Evolutionary conservation across 2,888 invertebrate species (phyloP).

Genomic region (Harpalus rufipes): DNA sequence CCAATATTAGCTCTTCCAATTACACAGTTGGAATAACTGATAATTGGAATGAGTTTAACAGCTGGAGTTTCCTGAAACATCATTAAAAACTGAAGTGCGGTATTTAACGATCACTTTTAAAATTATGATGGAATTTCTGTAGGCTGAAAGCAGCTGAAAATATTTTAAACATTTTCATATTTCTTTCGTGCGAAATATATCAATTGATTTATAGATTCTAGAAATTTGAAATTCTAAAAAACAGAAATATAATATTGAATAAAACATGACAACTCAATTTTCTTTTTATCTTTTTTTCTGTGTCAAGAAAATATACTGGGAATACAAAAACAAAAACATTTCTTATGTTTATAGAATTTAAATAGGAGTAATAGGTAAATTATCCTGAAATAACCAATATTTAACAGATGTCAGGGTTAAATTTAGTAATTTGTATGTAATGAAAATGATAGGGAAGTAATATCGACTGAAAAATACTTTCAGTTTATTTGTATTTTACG

Average conservation of each 20-base stretch:
- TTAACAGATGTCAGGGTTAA: slow-evolving; percentile 3
- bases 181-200: slow-evolving; percentile 31
- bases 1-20: background rate
- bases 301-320: background rate
- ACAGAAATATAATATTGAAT: background rate
- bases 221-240: slow-evolving; percentile 10
- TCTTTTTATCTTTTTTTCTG: background rate
- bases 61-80: slow-evolving; percentile 19
- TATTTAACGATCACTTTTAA: slow-evolving; percentile 24
- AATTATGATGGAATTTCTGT: background rate
- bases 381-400: background rate
- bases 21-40: background rate
- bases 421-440: slow-evolving; percentile 16
- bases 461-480: background rate
- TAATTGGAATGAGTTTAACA: background rate
- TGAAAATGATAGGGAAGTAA: slow-evolving; percentile 45
- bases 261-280: slow-evolving; percentile 1
- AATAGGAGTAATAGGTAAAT: background rate
- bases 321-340: background rate
- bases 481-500: slow-evolving; percentile 17
- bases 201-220: slow-evolving; percentile 23
- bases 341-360: background rate
- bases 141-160: background rate
- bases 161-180: slow-evolving; percentile 5
- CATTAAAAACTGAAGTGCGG: slow-evolving; percentile 27